A percentile compares a stretch with the other conserved stretches of the same genome.
Evolutionary conservation across 2,888 invertebrate species (phyloP).

Genomic region (Ophion ventricosus): DNA sequence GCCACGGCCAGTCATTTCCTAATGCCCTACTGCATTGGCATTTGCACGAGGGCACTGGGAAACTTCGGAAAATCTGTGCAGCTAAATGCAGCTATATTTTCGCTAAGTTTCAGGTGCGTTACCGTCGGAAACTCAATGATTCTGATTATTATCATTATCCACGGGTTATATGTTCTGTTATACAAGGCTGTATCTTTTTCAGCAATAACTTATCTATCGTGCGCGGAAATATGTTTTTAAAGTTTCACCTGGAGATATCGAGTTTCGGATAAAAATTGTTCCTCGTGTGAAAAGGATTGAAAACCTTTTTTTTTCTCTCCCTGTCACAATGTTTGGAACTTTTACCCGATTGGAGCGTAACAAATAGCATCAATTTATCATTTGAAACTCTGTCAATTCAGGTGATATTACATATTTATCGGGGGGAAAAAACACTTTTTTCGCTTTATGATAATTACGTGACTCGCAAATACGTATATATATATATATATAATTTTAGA

Average conservation of each 20-base stretch:
- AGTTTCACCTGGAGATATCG: not conserved
- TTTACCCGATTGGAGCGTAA: not conserved
- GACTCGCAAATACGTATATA: not conserved
- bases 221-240: too few species aligned
- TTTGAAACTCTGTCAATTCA: not conserved
- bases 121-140: not conserved
- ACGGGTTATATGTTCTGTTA: not conserved
- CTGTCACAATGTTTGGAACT: not conserved
- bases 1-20: not conserved
- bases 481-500: not conserved
- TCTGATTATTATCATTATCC: not conserved
- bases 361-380: not conserved
- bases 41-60: not conserved
- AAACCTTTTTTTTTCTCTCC: not conserved
- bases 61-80: not conserved
- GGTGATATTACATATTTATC: not conserved
- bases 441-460: not conserved
- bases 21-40: not conserved
- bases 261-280: not conserved
- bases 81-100: not conserved
- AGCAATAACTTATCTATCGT: not conserved
- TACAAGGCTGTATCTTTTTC: not conserved
- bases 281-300: not conserved
- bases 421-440: not conserved
- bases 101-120: not conserved